Percentiles rank a stretch among this genome's conserved stretches.
Evolutionary conservation across 2,888 invertebrate species (phyloP).

Genomic region (Lycia hirtaria): DNA sequence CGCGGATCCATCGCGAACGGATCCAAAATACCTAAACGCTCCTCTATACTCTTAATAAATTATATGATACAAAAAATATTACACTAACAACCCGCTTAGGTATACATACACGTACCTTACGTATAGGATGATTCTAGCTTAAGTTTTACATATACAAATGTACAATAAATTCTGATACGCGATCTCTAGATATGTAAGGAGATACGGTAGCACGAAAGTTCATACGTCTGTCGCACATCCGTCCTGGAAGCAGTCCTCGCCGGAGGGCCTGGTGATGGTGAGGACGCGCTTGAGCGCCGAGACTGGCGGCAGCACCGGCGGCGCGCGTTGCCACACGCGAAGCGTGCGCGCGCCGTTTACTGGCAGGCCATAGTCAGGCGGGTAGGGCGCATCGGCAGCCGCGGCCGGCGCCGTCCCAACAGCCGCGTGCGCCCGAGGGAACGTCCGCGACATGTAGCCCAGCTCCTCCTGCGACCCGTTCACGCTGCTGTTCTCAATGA

Average conservation of each 20-base stretch:
- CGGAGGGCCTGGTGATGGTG: conserved; percentile 93
- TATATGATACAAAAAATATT: conserved; percentile 84
- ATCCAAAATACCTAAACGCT: conserved; percentile 76
- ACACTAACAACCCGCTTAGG: conserved; percentile 72
- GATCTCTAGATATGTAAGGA: conserved; percentile 61
- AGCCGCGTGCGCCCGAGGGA: conserved; percentile 83
- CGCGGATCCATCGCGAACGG: conserved; percentile 76
- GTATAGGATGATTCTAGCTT: conserved; percentile 65
- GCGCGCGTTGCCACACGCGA: conserved; percentile 94
- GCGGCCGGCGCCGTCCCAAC: conserved; percentile 64
- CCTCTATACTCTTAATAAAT: conserved; percentile 81
- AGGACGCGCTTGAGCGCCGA: conserved; percentile 93
- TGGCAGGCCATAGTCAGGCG: conserved; percentile 92
- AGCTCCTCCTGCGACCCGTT: conserved; percentile 86
- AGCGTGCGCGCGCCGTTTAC: conserved; percentile 90
- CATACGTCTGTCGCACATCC: conserved; percentile 97
- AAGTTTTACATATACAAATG: conserved; percentile 58
- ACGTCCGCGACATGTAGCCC: conserved; percentile 87
- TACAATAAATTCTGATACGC: conserved; percentile 64
- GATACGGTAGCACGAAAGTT: conserved; percentile 45
- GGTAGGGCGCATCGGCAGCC: conserved; percentile 87
- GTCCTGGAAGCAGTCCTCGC: conserved; percentile 96
- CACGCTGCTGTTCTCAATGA: conserved; percentile 87
- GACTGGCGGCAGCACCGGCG: conserved; percentile 94
- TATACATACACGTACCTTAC: conserved; percentile 70